A percentile compares a stretch with the other conserved stretches of the same genome.
Evolutionary conservation across 2,888 invertebrate species (phyloP).

Genomic region (Brachyptera putata): DNA sequence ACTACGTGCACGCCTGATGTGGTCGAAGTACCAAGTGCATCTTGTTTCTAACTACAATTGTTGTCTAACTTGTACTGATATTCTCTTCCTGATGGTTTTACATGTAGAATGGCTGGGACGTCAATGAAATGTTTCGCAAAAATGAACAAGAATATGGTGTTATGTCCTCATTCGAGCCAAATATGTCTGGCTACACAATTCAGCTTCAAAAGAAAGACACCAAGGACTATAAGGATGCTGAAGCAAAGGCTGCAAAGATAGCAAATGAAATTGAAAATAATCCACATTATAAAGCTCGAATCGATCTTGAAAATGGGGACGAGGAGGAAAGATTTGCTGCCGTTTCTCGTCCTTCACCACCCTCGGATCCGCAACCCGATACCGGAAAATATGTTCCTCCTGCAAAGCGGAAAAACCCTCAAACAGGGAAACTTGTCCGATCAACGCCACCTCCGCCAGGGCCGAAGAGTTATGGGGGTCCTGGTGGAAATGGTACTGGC

Average conservation of each 20-base stretch:
- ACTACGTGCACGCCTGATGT: too few species aligned
- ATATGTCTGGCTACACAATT: constrained; percentile 87
- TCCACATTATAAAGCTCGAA: constrained; percentile 72
- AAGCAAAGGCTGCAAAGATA: constrained; percentile 83
- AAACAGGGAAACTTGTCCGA: constrained; percentile 63
- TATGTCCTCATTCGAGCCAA: constrained; percentile 86
- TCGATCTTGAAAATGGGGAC: constrained; percentile 88
- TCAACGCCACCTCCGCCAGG: constrained; percentile 52
- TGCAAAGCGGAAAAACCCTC: constrained; percentile 63
- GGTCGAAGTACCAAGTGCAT: too few species aligned
- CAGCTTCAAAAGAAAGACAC: constrained; percentile 81
- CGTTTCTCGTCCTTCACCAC: constrained; percentile 59
- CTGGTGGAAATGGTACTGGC: constrained; percentile 6
- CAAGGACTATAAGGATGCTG: constrained; percentile 78
- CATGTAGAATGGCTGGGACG: constrained; percentile 86
- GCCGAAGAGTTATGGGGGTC: constrained; percentile 10
- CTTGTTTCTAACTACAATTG: too few species aligned
- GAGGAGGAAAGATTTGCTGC: constrained; percentile 85
- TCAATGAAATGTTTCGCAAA: constrained; percentile 92
- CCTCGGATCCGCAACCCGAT: constrained; percentile 35
- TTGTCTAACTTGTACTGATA: not conserved
- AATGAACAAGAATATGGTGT: constrained; percentile 92
- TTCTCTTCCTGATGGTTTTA: constrained; percentile 14
- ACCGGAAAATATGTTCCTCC: constrained; percentile 71
- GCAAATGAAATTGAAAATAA: constrained; percentile 91